Conservation (phyloP, 2,888 invertebrate species). For the Pandemis cinnamomeana region DNA sequence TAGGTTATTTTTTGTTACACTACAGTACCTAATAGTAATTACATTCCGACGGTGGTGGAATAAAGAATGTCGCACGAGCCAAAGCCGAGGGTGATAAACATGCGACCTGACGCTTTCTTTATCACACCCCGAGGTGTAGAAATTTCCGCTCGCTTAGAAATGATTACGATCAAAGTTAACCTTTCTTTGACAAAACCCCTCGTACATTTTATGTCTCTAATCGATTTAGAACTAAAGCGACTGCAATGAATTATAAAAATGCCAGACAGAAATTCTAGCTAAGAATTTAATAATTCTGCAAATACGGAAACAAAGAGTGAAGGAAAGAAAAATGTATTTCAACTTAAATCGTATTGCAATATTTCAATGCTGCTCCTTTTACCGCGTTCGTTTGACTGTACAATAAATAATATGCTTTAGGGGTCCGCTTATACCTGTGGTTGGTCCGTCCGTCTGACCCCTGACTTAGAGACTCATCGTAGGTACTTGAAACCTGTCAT, state of each 20-base stretch:
- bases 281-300: slow-evolving; percentile 38
- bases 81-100: no score
- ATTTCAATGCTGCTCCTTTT: slow-evolving; percentile 31
- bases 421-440: neutral
- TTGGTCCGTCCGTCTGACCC: no score
- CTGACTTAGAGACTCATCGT: no score
- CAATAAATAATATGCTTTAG: neutral
- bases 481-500: no score
- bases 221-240: slow-evolving; percentile 22
- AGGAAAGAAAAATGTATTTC: slow-evolving; percentile 27
- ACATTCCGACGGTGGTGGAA: no score
- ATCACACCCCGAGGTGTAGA: no score
- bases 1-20: no score
- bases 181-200: neutral
- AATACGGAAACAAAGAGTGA: slow-evolving; percentile 19
- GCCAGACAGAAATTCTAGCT: slow-evolving; percentile 29
- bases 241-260: slow-evolving; percentile 27
- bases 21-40: no score
- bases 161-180: neutral
- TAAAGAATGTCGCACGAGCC: no score
- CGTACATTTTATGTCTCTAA: neutral
- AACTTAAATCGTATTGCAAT: slow-evolving; percentile 32
- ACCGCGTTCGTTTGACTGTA: neutral
- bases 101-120: no score
- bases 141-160: no score